Conservation (phyloP, 2,113 vertebrate genomes). For the Crotalus helleri region DNA sequence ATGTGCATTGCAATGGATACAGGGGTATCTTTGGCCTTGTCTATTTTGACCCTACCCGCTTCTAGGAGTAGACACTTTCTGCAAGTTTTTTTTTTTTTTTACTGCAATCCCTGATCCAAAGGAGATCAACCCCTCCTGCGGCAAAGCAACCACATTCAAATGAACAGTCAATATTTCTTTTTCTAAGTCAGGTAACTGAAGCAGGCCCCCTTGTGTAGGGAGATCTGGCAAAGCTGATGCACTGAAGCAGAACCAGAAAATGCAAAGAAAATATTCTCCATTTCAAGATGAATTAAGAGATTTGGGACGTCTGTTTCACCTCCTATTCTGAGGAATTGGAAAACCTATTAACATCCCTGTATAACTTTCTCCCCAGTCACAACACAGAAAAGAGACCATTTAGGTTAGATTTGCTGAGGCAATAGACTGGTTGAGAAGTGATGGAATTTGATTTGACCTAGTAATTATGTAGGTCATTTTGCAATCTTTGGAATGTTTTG, state of each 20-base stretch:
- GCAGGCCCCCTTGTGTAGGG: not conserved
- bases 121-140: not conserved
- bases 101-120: not conserved
- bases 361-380: not conserved
- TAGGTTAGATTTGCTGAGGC: not conserved
- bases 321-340: not conserved
- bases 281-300: slow-evolving; percentile 5
- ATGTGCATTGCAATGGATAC: not conserved
- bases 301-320: not conserved
- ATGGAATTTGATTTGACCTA: slow-evolving; percentile 25
- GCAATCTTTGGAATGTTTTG: slow-evolving; percentile 19
- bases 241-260: not conserved
- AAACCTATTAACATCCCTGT: slow-evolving; percentile 3
- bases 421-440: not conserved
- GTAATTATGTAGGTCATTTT: slow-evolving; percentile 15
- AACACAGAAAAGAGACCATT: not conserved
- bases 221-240: not conserved
- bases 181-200: not conserved
- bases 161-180: not conserved
- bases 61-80: not conserved
- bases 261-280: not conserved
- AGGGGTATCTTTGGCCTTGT: not conserved
- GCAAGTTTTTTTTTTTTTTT: not conserved
- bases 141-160: not conserved
- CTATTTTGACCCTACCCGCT: not conserved